These are phyloP conservation scores for Pseudochirops corinnae DNA, from an alignment of 2,797 vertebrate genomes.

Conservation along the genomic window DNA sequence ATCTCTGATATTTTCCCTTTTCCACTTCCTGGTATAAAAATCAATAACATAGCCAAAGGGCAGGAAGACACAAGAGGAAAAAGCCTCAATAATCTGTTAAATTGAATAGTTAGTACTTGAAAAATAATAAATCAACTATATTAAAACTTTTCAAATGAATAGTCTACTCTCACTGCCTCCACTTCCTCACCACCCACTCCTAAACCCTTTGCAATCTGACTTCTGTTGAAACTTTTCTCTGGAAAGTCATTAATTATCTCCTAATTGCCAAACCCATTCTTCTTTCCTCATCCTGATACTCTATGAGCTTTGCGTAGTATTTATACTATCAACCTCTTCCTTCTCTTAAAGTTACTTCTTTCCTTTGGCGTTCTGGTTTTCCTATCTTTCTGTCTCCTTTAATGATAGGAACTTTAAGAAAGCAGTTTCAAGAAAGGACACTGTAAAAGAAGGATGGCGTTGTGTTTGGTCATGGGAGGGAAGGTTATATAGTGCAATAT, in stretches of 20 bases:
- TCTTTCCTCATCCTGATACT: neutral
- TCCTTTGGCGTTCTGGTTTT: neutral
- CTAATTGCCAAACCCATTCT: neutral
- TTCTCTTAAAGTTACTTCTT: neutral
- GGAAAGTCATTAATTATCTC: neutral
- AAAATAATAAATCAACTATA: conserved; percentile 9
- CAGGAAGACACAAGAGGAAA: conserved; percentile 3
- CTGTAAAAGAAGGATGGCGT: neutral
- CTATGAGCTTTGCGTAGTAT: too few species aligned
- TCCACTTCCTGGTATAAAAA: too few species aligned
- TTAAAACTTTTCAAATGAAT: neutral
- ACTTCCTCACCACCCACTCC: neutral
- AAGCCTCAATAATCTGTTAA: neutral
- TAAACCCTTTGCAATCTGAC: neutral
- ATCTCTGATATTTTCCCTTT: too few species aligned
- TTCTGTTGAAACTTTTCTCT: neutral
- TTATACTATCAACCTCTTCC: too few species aligned
- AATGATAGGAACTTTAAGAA: neutral
- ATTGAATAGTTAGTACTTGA: conserved; percentile 17
- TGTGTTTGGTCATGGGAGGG: conserved; percentile 1
- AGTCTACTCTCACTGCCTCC: neutral
- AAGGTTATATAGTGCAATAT: neutral
- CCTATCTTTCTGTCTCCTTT: neutral
- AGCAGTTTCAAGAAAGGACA: neutral
- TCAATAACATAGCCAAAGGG: neutral